These are phyloP conservation scores for Apamea monoglypha DNA, from an alignment of 2,888 invertebrate genomes.

Conservation along the genomic window DNA sequence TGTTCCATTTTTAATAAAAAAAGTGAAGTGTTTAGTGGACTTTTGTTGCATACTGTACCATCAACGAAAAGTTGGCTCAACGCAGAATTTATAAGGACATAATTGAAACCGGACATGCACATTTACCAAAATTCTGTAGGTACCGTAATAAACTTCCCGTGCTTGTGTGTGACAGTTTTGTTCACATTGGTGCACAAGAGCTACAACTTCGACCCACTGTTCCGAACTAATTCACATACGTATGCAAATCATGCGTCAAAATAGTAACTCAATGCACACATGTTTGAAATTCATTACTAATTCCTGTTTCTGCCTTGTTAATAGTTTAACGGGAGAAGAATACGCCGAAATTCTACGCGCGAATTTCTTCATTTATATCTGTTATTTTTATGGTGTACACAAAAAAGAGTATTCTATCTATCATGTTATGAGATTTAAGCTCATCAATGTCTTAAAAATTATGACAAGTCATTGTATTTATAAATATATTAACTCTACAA, in stretches of 20 bases:
- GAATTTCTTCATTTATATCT: neutral
- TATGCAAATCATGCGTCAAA: slow-evolving; percentile 44
- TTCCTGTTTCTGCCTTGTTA: neutral
- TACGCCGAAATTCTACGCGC: neutral
- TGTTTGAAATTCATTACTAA: neutral
- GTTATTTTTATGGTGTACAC: neutral
- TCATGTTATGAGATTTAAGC: neutral
- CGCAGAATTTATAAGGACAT: slow-evolving; percentile 19
- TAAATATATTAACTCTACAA: neutral
- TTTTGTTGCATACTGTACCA: neutral
- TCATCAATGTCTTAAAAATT: neutral
- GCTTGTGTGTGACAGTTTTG: slow-evolving; percentile 51
- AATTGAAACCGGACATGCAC: slow-evolving; percentile 41
- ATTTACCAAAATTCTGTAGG: slow-evolving; percentile 40
- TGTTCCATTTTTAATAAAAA: neutral
- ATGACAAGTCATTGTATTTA: neutral
- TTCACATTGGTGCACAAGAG: slow-evolving; percentile 34
- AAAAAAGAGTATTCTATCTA: neutral
- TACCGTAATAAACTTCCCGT: slow-evolving; percentile 49
- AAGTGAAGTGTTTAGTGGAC: too few relatives aligned
- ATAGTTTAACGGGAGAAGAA: neutral
- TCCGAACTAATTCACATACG: slow-evolving; percentile 35
- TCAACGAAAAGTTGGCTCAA: slow-evolving; percentile 8
- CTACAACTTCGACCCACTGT: slow-evolving; percentile 29
- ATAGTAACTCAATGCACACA: slow-evolving; percentile 33